Base-by-base conservation (phyloP, 2,888 invertebrate genomes). In the Tenthredo amoena region DNA sequence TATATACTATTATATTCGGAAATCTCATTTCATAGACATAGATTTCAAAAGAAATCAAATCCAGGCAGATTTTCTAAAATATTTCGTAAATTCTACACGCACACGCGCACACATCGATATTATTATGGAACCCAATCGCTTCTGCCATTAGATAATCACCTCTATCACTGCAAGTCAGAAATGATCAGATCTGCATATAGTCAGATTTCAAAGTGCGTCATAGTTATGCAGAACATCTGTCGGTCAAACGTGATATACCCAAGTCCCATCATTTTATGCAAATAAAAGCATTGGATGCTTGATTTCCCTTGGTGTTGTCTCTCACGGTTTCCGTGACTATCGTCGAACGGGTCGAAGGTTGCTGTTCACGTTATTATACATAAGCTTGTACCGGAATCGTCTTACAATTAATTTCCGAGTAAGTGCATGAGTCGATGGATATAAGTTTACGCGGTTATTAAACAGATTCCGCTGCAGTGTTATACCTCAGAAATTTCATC, bases 261-360 rank as follows among this genome's bases (percentile, higher is more conserved):
- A 81, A 90, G 91, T 91, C 90, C 91, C 90, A 93, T 93, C 92
- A 93, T 92, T 93, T 93, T 92, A 93, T 93, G 93, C 92, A 93
- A 93, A 93, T 93, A 93, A 92, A 91, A 91, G 88, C 88, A 87
- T 86, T 88, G 90, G 88, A 90, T 90, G 91, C 90, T 92, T 93
- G 92, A 93, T 93, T 93, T 93, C 93, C 93, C 93, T 88, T 91
- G 91, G 93, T 92, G 90, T 92, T 93, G 85, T 76, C 62, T 62
- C 21, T 21, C 21, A 62, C 62, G 21, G 26, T 62, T 62, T 62
- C 26, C 62, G 62, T 62, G 62, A 62, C 62, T 62, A 62, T 62
- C 26, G 62, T 62, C 62, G 26, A 62, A 62, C 12, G 62, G 7
- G n/a, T 55, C n/a, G 7, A 18, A 55, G 55, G 55, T n/a, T 55